Evolutionary conservation across 2,113 vertebrate species (phyloP).

Genomic region (Clarias magur): DNA sequence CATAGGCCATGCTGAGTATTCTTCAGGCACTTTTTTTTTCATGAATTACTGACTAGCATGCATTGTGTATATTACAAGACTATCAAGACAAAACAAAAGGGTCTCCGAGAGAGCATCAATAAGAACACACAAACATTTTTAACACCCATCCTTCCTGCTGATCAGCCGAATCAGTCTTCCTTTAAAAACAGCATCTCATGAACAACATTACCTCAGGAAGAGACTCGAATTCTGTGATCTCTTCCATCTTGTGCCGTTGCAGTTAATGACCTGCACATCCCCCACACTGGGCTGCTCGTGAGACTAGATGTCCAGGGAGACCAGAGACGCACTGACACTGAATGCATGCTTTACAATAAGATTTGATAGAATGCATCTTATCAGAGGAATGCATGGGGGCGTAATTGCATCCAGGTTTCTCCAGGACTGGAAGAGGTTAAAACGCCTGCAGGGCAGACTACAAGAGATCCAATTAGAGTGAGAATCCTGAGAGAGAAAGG

Average conservation of each 20-base stretch:
- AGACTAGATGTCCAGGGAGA: constrained; percentile 8
- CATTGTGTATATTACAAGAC: not conserved
- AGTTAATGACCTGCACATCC: constrained; percentile 25
- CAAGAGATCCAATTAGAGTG: constrained; percentile 68
- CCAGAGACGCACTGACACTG: not conserved
- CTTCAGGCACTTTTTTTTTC: no score
- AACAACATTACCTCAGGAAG: not conserved
- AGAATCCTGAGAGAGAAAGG: constrained; percentile 66
- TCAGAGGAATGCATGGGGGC: not conserved
- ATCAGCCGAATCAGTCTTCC: not conserved
- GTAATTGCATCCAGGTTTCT: constrained; percentile 30
- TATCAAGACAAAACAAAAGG: not conserved
- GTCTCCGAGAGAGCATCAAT: not conserved
- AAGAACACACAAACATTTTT: not conserved
- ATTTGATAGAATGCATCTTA: not conserved
- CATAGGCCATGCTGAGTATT: no score
- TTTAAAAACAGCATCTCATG: not conserved
- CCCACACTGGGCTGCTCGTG: not conserved
- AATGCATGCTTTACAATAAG: not conserved
- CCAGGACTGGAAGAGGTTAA: constrained; percentile 11
- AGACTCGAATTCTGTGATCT: not conserved
- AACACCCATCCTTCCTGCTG: not conserved
- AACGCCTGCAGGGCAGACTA: constrained; percentile 49
- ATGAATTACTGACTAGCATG: no score
- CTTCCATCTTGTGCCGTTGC: constrained; percentile 4